A percentile compares a stretch with the other conserved stretches of the same genome.
phyloP scores from a whole-genome alignment of 1,140 invertebrate species.

The Copidosoma floridanum region DNA sequence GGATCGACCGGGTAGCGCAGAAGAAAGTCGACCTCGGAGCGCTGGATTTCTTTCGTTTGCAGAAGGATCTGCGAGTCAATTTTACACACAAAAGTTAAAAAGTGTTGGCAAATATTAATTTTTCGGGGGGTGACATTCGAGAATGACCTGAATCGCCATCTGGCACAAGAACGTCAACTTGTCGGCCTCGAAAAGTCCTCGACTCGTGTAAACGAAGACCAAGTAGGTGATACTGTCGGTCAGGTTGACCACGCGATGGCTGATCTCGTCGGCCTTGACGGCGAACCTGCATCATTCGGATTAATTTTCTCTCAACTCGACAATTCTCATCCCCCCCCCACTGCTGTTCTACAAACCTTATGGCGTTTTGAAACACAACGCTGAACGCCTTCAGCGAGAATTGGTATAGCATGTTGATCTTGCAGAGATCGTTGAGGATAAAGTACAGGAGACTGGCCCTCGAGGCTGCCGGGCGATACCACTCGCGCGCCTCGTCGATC shows the following conservation, averaged over 20 bases:
- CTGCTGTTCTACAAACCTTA: constrained; percentile 56
- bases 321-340: no score
- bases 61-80: constrained; percentile 70
- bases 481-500: constrained; percentile 88
- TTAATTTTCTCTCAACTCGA: no score
- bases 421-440: constrained; percentile 88
- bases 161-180: constrained; percentile 90
- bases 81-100: no score
- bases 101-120: no score
- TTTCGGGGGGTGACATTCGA: background rate
- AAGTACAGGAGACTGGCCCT: constrained; percentile 91
- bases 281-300: constrained; percentile 52
- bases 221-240: constrained; percentile 87
- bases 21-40: constrained; percentile 82
- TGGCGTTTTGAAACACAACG: constrained; percentile 87
- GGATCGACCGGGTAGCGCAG: constrained; percentile 73
- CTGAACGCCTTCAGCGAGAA: constrained; percentile 95
- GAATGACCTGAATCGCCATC: constrained; percentile 75
- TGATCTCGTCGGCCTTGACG: constrained; percentile 66
- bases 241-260: constrained; percentile 73
- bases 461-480: constrained; percentile 81
- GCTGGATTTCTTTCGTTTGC: constrained; percentile 67
- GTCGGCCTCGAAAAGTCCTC: constrained; percentile 90
- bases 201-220: constrained; percentile 83
- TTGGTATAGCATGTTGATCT: constrained; percentile 95